Percentiles rank a stretch among this genome's conserved stretches.
phyloP scores from a whole-genome alignment of 2,113 vertebrate genomes.

The Brachyhypopomus occidentalis region DNA sequence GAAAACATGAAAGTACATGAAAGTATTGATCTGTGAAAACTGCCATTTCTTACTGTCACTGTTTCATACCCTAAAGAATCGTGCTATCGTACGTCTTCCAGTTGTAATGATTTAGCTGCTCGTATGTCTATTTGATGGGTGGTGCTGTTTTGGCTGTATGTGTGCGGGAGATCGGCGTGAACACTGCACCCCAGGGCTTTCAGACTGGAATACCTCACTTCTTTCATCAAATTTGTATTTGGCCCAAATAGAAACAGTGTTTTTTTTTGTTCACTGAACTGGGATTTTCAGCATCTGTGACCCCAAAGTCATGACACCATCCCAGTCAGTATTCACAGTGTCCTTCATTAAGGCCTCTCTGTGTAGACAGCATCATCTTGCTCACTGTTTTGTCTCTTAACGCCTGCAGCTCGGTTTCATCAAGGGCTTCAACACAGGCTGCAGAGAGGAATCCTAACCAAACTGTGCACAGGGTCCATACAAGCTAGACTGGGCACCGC shows the following conservation, averaged over 20 bases:
- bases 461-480: background rate
- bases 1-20: constrained; percentile 1
- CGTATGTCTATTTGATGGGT: background rate
- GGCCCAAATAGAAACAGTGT: no score
- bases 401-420: background rate
- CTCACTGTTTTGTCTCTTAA: no score
- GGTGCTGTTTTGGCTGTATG: background rate
- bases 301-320: no score
- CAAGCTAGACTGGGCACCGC: no score
- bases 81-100: constrained; percentile 53
- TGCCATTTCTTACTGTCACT: constrained; percentile 12
- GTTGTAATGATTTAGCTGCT: constrained; percentile 26
- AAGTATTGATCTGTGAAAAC: constrained; percentile 18
- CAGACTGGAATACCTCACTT: background rate
- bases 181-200: background rate
- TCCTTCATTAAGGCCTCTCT: no score
- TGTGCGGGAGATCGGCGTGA: background rate
- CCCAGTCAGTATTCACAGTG: no score
- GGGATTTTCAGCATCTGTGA: no score
- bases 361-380: no score
- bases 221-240: no score
- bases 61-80: constrained; percentile 19
- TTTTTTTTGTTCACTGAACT: no score
- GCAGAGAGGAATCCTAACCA: no score
- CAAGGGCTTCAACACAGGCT: background rate